Evolutionary conservation across 2,113 vertebrate species (phyloP).

Genomic region (Glareola pratincola): DNA sequence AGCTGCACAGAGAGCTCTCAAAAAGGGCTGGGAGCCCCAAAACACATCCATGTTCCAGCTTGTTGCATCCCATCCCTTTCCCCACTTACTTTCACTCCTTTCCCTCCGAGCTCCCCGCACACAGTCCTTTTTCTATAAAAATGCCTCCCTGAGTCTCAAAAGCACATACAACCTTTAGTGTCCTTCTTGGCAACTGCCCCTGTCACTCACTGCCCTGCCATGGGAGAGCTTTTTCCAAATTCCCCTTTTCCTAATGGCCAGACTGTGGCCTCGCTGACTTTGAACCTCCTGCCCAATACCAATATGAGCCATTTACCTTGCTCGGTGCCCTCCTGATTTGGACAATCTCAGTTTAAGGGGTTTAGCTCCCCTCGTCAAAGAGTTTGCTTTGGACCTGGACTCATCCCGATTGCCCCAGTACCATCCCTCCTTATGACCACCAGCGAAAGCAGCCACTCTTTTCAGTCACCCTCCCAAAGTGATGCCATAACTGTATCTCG

Average conservation of each 20-base stretch:
- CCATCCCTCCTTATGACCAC: not conserved
- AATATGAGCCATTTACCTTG: not conserved
- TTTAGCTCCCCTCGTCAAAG: not conserved
- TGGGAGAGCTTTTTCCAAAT: not conserved
- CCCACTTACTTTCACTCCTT: not conserved
- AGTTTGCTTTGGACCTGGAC: not conserved
- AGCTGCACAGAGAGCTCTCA: not conserved
- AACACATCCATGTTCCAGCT: not conserved
- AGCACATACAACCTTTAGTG: not conserved
- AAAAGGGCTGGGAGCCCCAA: not conserved
- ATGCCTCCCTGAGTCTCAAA: not conserved
- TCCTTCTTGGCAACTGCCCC: not conserved
- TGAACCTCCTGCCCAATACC: not conserved
- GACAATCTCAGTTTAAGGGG: not conserved
- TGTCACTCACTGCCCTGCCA: not conserved
- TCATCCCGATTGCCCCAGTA: not conserved
- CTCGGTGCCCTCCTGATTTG: not conserved
- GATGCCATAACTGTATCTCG: not conserved
- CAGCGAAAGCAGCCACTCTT: not conserved
- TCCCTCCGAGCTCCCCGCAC: accelerated
- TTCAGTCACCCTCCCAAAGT: not conserved
- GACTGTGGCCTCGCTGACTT: not conserved
- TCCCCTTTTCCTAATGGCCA: not conserved
- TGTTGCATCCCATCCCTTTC: not conserved
- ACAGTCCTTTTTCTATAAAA: not conserved